Evolutionary conservation across 2,113 vertebrate genomes (phyloP).

Genomic region (Caloenas nicobarica): DNA sequence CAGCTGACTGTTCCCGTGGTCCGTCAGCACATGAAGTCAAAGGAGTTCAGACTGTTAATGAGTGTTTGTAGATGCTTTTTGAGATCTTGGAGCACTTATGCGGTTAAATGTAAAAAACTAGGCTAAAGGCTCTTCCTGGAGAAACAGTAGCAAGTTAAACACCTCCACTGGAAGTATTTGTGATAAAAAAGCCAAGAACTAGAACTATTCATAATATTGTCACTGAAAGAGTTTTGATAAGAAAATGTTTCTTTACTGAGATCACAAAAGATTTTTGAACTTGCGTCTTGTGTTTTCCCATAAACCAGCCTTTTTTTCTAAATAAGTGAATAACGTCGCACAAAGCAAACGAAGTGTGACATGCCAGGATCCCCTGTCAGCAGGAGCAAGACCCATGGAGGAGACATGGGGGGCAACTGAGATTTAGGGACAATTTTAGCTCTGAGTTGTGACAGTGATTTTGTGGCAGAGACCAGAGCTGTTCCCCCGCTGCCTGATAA

Average conservation of each 20-base stretch:
- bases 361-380: too few relatives aligned
- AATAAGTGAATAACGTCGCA: background rate
- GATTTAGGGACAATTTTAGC: background rate
- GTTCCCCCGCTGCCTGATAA: background rate
- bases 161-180: background rate
- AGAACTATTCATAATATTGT: background rate
- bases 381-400: too few relatives aligned
- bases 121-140: background rate
- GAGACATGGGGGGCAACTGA: background rate
- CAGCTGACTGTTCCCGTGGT: background rate
- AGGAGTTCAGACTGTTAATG: background rate
- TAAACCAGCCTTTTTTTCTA: background rate
- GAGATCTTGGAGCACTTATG: background rate
- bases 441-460: background rate
- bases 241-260: background rate
- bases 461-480: background rate
- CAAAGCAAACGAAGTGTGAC: background rate
- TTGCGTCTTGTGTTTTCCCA: background rate
- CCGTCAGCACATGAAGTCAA: rapidly evolving
- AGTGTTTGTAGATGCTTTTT: background rate
- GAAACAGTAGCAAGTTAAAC: background rate
- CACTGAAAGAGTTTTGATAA: background rate
- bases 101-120: background rate
- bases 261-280: background rate
- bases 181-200: background rate